A percentile compares a stretch with the other conserved stretches of the same genome.
These are phyloP conservation scores for Oopsacas minuta DNA, from an alignment of 37 sponge, comb jelly and placozoan genomes.

Conservation along the genomic window DNA sequence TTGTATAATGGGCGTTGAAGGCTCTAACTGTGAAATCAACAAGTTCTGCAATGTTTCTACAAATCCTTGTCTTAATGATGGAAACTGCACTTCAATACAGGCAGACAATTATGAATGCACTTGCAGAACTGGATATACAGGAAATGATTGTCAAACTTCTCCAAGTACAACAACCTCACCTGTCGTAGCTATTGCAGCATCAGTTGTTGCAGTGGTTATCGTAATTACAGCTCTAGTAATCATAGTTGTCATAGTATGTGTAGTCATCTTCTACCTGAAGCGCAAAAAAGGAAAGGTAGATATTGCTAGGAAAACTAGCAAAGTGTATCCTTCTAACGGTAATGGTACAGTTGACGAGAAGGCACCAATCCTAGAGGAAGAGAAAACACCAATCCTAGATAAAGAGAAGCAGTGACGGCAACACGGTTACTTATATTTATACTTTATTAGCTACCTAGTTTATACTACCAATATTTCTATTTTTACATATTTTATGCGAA, in stretches of 20 bases:
- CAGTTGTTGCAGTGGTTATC: neutral
- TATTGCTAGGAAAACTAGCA: neutral
- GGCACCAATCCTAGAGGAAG: neutral
- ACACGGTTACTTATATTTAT: slow-evolving; percentile 3
- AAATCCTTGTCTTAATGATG: neutral
- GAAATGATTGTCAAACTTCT: neutral
- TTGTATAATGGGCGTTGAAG: neutral
- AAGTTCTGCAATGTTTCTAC: neutral
- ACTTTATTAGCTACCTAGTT: neutral
- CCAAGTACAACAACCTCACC: neutral
- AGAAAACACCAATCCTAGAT: neutral
- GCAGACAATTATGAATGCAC: neutral
- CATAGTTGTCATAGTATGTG: neutral
- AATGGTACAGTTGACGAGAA: neutral
- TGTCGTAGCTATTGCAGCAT: neutral
- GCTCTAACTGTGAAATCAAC: neutral
- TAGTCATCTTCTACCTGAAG: neutral
- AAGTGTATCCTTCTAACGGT: slow-evolving; percentile 11
- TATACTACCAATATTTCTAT: neutral
- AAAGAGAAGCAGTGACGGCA: neutral
- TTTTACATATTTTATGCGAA: neutral
- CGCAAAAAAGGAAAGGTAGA: neutral
- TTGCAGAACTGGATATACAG: neutral
- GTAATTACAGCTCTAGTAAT: neutral
- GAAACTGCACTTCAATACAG: neutral